phyloP scores from a whole-genome alignment of 1,140 invertebrate species.

The Reticulitermes speratus region DNA sequence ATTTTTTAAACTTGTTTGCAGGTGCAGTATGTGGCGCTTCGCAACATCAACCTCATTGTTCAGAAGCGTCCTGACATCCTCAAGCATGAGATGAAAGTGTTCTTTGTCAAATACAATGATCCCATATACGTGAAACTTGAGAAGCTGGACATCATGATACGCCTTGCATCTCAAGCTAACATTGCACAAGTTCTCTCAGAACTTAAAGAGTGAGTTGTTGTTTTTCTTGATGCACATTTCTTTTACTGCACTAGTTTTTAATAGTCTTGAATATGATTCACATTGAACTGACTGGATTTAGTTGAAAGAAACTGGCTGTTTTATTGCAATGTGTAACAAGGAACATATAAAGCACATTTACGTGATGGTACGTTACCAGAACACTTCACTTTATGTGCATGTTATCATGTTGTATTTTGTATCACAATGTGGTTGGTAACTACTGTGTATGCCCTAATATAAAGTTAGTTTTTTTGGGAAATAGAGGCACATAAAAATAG shows the following conservation, averaged over 20 bases:
- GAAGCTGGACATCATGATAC: constrained; percentile 99
- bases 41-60: constrained; percentile 99
- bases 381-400: too few relatives aligned
- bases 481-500: too few relatives aligned
- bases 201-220: constrained; percentile 82
- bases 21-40: constrained; percentile 96
- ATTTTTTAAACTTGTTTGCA: constrained; percentile 34
- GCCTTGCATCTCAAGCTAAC: constrained; percentile 95
- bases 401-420: too few relatives aligned
- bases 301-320: too few relatives aligned
- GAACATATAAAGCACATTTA: too few relatives aligned
- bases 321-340: too few relatives aligned
- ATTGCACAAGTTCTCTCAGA: constrained; percentile 98
- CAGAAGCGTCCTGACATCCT: constrained; percentile 98
- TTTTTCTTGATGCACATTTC: background rate
- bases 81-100: constrained; percentile 99
- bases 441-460: too few relatives aligned
- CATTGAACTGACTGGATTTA: too few relatives aligned
- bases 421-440: too few relatives aligned
- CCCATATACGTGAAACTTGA: constrained; percentile 99
- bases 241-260: constrained; percentile 12
- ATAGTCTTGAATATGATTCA: too few relatives aligned
- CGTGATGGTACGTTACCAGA: too few relatives aligned
- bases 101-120: constrained; percentile 99
- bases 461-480: too few relatives aligned